Percentiles rank a stretch among this genome's conserved stretches.
Evolutionary conservation across 1,140 invertebrate species (phyloP).

Genomic region (Achroia grisella): DNA sequence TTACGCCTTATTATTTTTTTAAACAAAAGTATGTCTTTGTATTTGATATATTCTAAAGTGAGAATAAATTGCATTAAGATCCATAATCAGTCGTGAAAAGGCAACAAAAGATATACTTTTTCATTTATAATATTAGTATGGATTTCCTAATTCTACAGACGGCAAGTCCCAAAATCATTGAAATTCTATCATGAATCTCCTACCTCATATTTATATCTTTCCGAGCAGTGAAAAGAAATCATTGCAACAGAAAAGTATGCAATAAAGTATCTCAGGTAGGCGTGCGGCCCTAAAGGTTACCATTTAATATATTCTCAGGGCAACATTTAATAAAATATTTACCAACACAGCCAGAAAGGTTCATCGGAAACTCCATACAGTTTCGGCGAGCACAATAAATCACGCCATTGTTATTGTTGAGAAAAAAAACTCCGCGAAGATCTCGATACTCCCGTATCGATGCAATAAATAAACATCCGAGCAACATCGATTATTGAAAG

Average conservation of each 20-base stretch:
- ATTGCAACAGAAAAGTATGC: not conserved
- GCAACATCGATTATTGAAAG: constrained; percentile 62
- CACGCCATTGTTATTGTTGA: constrained; percentile 48
- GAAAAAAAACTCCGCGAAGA: constrained; percentile 37
- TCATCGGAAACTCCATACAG: constrained; percentile 2
- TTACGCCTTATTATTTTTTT: too few relatives aligned
- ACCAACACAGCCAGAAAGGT: constrained; percentile 3
- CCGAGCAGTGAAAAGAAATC: too few relatives aligned
- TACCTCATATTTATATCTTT: too few relatives aligned
- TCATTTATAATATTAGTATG: too few relatives aligned
- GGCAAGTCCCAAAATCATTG: too few relatives aligned
- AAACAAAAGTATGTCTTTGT: too few relatives aligned
- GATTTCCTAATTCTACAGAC: too few relatives aligned
- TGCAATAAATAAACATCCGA: constrained; percentile 60
- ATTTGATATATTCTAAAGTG: too few relatives aligned
- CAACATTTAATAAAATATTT: constrained; percentile 8
- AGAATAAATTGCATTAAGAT: too few relatives aligned
- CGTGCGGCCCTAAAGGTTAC: not conserved
- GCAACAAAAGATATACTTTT: too few relatives aligned
- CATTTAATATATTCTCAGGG: not conserved
- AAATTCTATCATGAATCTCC: too few relatives aligned
- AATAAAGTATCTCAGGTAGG: not conserved
- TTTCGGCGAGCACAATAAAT: constrained; percentile 35
- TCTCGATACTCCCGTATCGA: constrained; percentile 39
- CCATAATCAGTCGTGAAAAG: too few relatives aligned